Base-by-base conservation (phyloP, 2,797 vertebrate genomes). In the Amphiprion clarkii region DNA sequence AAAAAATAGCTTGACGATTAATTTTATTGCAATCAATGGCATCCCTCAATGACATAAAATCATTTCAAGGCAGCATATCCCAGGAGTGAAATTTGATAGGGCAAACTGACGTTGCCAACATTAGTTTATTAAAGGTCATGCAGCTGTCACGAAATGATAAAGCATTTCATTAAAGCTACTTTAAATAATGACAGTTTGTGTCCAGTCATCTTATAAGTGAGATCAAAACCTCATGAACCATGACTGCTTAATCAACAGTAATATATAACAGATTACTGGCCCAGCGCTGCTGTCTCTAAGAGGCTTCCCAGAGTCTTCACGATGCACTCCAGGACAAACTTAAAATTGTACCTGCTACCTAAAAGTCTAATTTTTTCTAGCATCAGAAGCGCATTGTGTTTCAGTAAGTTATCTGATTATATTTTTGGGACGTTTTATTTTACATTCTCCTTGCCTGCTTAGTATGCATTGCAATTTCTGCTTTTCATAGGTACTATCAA, bases 381-480 rank as follows among this genome's bases (percentile, higher is more conserved):
- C 60, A 67, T 60, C 55, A 58, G 55, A 69, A 70, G 53, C 40
- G n/a, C 16, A 60, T 62, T 76, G 52, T 76, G 80, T 79, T 79
- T 49, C 61, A 71, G 25, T 48, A 36, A 25, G 46, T 62, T 55
- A 52, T 69, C 44, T 62, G 52, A 2, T 53, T 59, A 25, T 19
- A 69, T 75, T 67, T 86, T 55, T n/a, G 9, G 3, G 27, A 25
- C n/a, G 40, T 87, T 79, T 27, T 55, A 33, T 42, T 84, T 71
- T 19, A 65, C 53, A 64, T 67, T 66, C 39, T 52, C 10, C 13
- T 25, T 42, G 25, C 53, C 78, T 82, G 65, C 79, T 93, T 90
- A 80, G 74, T 81, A 90, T 89, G 79, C 87, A 90, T 90, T 92
- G 51, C 83, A 86, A 83, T 88, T 79, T 81, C 42, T 81, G 53